These are phyloP conservation scores for Malthinus seriepunctatus DNA, from an alignment of 2,888 invertebrate genomes.

Conservation along the genomic window DNA sequence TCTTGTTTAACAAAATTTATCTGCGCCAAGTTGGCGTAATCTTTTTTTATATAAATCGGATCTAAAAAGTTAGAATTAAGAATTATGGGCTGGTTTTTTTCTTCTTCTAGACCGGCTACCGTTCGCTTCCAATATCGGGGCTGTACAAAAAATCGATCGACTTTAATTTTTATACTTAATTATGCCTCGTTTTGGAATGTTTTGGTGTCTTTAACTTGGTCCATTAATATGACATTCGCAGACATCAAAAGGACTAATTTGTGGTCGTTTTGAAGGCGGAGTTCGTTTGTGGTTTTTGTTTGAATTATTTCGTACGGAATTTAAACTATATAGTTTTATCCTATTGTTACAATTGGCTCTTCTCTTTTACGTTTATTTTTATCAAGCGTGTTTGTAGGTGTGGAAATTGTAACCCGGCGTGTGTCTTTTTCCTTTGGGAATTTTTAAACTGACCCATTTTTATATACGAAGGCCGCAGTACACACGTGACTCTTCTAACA, in stretches of 20 bases:
- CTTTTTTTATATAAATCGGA: slow-evolving; percentile 1
- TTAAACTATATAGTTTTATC: not conserved
- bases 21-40: not conserved
- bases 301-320: slow-evolving; percentile 8
- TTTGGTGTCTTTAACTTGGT: slow-evolving; percentile 15
- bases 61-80: slow-evolving; percentile 4
- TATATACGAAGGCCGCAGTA: not conserved
- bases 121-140: slow-evolving; percentile 4
- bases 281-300: slow-evolving; percentile 13
- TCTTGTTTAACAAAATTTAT: slow-evolving; percentile 1
- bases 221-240: slow-evolving; percentile 28
- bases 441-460: not conserved
- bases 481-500: not conserved
- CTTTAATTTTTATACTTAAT: slow-evolving; percentile 21
- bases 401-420: not conserved
- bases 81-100: slow-evolving; percentile 1
- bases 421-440: not conserved
- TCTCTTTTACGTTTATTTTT: not conserved
- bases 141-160: slow-evolving; percentile 12
- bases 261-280: slow-evolving; percentile 22
- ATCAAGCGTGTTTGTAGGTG: not conserved
- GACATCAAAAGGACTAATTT: slow-evolving; percentile 28
- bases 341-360: slow-evolving; percentile 5
- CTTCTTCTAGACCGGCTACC: slow-evolving; percentile 9
- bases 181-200: slow-evolving; percentile 17